Evolutionary conservation across 2,113 vertebrate genomes (phyloP), one percentile per base, ranked within the genome.

Genomic region (crab-eating macaque (Macaca fascicularis)): DNA sequence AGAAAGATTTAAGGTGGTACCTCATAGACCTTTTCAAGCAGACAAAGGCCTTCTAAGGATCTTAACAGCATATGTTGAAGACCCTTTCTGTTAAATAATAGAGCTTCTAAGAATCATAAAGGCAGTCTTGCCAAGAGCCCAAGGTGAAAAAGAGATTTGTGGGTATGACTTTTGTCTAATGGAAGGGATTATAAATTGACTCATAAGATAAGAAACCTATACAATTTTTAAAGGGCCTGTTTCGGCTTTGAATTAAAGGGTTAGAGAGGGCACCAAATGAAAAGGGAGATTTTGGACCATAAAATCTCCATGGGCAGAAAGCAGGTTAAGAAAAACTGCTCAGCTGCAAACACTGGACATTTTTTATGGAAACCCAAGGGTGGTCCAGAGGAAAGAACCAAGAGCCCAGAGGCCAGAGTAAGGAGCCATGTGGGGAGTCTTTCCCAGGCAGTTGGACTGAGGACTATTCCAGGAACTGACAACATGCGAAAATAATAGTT

Each of bases 141-240:
- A 89, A 43, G 5, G 3, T 40, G 8, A 82, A 70, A 72, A 50
- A 57, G 48, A 90, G 20, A 72, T 76, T 43, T 78, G 23, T 8
- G 38, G 25, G 17, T 40, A 45, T 61, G 61, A 30, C 11, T 75
- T n/a, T 93, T 52, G n/a, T 70, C 38, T 55, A 75, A 86, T 50
- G 72, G 45, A 27, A 72, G 23, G 69, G 45, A 96, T 90, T 75
- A 94, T 45, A 94, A 80, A 57, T 20, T 81, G n/a, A 83, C 57
- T 82, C 86, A 83, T 55, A 82, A 78, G 75, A 95, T 72, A 82
- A 78, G 76, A 95, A 90, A 19, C 32, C 43, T 87, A 82, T 19
- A 27, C 32, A 40, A 78, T 40, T 87, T 96, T 85, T 80, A 95
- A 93, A 90, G 69, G 52, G 50, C 25, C 17, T 38, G 30, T 74